phyloP scores from a whole-genome alignment of 2,888 invertebrate species.

The Latheticus oryzae region DNA sequence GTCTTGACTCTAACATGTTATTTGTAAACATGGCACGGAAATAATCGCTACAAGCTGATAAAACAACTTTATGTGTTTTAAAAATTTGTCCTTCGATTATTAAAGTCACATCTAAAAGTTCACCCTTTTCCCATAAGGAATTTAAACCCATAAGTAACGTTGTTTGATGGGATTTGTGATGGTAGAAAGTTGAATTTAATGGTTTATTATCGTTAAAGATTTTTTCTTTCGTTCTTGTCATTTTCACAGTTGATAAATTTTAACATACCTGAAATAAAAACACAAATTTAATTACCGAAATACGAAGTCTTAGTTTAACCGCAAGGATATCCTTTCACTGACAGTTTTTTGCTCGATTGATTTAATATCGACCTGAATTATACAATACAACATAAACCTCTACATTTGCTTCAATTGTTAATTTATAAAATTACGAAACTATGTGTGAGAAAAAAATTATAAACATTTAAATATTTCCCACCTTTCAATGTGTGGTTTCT shows the following conservation, averaged over 20 bases:
- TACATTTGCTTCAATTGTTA: constrained; percentile 7
- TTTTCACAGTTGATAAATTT: constrained; percentile 36
- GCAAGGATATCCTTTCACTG: constrained; percentile 28
- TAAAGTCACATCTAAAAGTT: constrained; percentile 76
- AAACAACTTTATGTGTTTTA: constrained; percentile 76
- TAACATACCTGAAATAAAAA: constrained; percentile 25
- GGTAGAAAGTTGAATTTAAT: constrained; percentile 67
- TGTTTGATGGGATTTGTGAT: constrained; percentile 70
- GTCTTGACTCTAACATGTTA: constrained; percentile 75
- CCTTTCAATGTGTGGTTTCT: too few relatives aligned
- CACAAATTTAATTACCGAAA: constrained; percentile 1
- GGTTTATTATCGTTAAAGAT: constrained; percentile 62
- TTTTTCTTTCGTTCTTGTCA: constrained; percentile 62
- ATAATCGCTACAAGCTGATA: constrained; percentile 80
- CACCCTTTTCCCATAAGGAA: constrained; percentile 70
- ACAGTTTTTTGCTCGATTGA: constrained; percentile 21
- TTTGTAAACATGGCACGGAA: constrained; percentile 82
- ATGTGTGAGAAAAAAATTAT: constrained; percentile 17
- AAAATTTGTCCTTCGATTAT: constrained; percentile 74
- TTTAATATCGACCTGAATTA: constrained; percentile 32
- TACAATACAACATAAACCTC: constrained; percentile 8
- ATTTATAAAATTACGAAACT: constrained; percentile 10
- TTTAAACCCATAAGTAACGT: constrained; percentile 72
- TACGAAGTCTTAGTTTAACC: background rate
- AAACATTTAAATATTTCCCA: too few relatives aligned